Conservation (phyloP, 2,113 vertebrate genomes). For the Pygathrix nemaeus region DNA sequence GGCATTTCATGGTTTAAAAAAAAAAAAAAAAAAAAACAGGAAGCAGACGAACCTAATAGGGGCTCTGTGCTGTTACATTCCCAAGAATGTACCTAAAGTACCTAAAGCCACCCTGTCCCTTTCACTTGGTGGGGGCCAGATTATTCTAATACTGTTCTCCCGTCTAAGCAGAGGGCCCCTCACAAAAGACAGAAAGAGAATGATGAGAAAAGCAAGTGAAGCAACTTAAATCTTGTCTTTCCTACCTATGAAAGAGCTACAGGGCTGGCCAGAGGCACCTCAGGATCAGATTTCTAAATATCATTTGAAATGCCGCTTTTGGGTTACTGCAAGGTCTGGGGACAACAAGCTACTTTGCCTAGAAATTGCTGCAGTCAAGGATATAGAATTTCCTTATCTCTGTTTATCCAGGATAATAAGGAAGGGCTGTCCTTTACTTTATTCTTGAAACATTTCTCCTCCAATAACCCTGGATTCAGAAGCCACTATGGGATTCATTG, state of each 20-base stretch:
- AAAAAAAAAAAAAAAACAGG: neutral
- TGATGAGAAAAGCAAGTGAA: neutral
- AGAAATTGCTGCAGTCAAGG: neutral
- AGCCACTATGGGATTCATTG: neutral
- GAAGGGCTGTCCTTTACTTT: neutral
- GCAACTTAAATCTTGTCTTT: neutral
- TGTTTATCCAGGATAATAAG: constrained; percentile 20
- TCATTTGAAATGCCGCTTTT: neutral
- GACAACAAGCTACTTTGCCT: neutral
- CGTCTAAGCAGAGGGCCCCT: neutral
- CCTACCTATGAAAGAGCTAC: neutral
- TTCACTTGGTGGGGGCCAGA: neutral
- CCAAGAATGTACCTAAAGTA: too few species aligned
- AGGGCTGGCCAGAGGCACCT: neutral
- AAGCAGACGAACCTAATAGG: neutral
- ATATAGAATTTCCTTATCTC: constrained; percentile 27
- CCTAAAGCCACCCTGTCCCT: neutral
- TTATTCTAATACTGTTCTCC: neutral
- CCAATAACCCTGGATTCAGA: neutral
- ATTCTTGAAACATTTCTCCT: neutral
- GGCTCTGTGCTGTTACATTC: too few species aligned
- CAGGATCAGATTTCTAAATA: constrained; percentile 46
- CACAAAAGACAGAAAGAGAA: neutral
- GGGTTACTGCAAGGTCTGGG: neutral
- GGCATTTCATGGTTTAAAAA: neutral